These are phyloP conservation scores for Carpatolechia fugitivella DNA, from an alignment of 2,888 invertebrate genomes.

Conservation along the genomic window DNA sequence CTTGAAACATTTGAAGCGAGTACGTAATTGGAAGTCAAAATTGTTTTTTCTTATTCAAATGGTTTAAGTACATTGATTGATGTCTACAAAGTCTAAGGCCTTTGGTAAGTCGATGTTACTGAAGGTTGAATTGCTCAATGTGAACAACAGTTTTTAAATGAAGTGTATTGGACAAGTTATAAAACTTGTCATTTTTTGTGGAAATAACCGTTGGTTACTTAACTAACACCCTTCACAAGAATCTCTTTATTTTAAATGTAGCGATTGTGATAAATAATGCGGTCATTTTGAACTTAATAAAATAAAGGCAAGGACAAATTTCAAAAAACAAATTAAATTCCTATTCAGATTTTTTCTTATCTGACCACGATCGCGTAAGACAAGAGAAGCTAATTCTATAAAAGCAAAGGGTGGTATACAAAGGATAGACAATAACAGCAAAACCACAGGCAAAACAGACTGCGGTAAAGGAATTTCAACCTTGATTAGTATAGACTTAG, in stretches of 20 bases:
- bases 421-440: slow-evolving; percentile 49
- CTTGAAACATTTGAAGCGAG: slow-evolving; percentile 55
- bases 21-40: slow-evolving; percentile 63
- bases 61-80: slow-evolving; percentile 6
- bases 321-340: slow-evolving; percentile 54
- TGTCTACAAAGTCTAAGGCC: slow-evolving; percentile 4
- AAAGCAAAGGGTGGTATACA: slow-evolving; percentile 69
- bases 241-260: neutral
- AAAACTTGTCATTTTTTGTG: neutral
- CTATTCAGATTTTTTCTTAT: slow-evolving; percentile 58
- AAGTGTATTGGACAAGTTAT: neutral
- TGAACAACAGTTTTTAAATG: neutral
- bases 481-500: slow-evolving; percentile 32
- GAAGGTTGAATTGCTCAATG: neutral
- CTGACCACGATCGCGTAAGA: slow-evolving; percentile 64
- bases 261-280: neutral
- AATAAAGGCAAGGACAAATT: neutral
- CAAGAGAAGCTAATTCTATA: slow-evolving; percentile 60
- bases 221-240: neutral
- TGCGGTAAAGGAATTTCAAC: slow-evolving; percentile 25
- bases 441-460: slow-evolving; percentile 25
- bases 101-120: slow-evolving; percentile 2
- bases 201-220: neutral
- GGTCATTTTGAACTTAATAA: slow-evolving; percentile 5
- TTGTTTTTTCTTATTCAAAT: slow-evolving; percentile 31